Conservation (phyloP, 2,797 vertebrate species). For the Chelon auratus region DNA sequence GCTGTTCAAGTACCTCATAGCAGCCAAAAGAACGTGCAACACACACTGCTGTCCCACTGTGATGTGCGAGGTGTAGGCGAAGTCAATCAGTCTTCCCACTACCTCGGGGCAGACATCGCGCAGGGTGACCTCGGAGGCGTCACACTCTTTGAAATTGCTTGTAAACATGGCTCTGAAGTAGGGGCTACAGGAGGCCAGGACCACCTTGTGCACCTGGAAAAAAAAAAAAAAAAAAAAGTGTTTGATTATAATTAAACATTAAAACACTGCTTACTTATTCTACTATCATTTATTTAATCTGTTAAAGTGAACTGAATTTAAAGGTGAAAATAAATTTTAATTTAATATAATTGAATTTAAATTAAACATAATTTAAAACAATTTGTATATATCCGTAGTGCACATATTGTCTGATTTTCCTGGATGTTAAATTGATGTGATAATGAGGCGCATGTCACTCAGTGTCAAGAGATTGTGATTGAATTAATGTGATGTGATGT, state of each 20-base stretch:
- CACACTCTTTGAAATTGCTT: conserved; percentile 86
- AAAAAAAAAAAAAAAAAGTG: no score
- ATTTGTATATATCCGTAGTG: no score
- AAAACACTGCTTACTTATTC: conserved; percentile 2
- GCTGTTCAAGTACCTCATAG: conserved; percentile 81
- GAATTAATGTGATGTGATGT: no score
- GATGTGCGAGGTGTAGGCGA: conserved; percentile 87
- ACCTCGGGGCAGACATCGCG: conserved; percentile 85
- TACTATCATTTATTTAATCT: no score
- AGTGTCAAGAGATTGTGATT: not conserved
- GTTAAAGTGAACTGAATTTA: not conserved
- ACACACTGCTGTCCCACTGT: conserved; percentile 88
- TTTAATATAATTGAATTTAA: no score
- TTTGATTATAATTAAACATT: not conserved
- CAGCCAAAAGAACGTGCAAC: conserved; percentile 85
- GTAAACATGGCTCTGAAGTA: conserved; percentile 92
- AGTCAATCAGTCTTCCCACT: conserved; percentile 87
- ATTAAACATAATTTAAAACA: no score
- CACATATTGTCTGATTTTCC: not conserved
- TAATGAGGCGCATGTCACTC: not conserved
- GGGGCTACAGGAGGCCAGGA: conserved; percentile 87
- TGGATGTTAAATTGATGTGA: not conserved
- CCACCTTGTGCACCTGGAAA: conserved; percentile 85
- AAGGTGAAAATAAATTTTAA: not conserved
- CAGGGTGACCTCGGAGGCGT: conserved; percentile 84